Evolutionary conservation across 1,140 invertebrate species (phyloP), one percentile per base, ranked within the genome.

Genomic region (Cyphomyrmex costatus): DNA sequence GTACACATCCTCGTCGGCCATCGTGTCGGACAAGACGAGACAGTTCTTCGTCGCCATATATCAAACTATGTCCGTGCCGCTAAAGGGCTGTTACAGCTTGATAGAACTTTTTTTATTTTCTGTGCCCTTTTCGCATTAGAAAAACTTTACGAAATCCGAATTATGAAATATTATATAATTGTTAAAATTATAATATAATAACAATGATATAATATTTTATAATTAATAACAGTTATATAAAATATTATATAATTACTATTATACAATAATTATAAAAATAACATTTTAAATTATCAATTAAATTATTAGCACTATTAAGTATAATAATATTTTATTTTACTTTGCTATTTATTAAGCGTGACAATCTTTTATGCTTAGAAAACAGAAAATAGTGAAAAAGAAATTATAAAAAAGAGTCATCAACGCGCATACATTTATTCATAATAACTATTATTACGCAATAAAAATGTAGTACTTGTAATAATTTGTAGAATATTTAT

Each of bases 21-120:
- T 73, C 70, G 73, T 85, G 89, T 91, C 86, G 66, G 79, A 83
- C 66, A 88, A 80, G 78, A 70, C 53, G 60, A 33, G 71, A 53
- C 58, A 63, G 21, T 85, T 65, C 86, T 88, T 84, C 76, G 74
- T 88, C 14, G 36, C 14, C 60, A 71, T 89, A 86, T 71, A 89
- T 89, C 88, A 79, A 89, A 77, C 60, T 33, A 12, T 16, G 14
- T 85, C 21, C n/a, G 36, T 70, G 78, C 12, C 6, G 24, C 21
- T 71, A 82, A 58, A 71, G 19, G 51, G 33, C 49, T 56, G 63
- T 46, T 65, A 78, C 60, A 78, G n/a, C 36, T 56, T 46, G 30
- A n/a, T 30, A 19, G 33, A 42, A 16, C 19, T 42, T 42, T 42
- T 71, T 82, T 71, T 71, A 36, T 82, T 24, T 53, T 21, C 36